Conservation (phyloP, 2,888 invertebrate genomes). For the Oligia fasciuncula region DNA sequence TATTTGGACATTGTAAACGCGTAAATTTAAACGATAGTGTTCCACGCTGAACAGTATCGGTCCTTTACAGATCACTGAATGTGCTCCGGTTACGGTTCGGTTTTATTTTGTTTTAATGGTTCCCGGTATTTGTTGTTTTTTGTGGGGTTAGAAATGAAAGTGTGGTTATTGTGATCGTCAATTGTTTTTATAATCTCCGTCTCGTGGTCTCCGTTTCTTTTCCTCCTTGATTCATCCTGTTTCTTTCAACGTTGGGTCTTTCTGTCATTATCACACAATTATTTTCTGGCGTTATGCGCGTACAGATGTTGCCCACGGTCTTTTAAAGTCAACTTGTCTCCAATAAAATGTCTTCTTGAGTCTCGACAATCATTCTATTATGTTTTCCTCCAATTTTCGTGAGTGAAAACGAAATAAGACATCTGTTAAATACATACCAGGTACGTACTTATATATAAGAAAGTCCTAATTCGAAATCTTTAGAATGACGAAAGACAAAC, state of each 20-base stretch:
- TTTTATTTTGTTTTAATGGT: conserved; percentile 55
- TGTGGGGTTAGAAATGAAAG: neutral
- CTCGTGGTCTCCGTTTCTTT: neutral
- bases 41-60: conserved; percentile 60
- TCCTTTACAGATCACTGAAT: conserved; percentile 65
- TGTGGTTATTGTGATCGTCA: neutral
- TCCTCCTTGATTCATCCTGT: neutral
- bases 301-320: neutral
- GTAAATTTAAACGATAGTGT: conserved; percentile 59
- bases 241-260: neutral
- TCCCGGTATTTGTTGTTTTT: conserved; percentile 5
- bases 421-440: neutral
- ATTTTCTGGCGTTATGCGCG: neutral
- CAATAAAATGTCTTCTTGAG: neutral
- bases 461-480: too few species aligned
- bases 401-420: neutral
- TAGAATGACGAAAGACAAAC: neutral
- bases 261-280: neutral
- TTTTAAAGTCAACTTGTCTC: neutral
- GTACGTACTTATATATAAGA: neutral
- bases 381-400: neutral
- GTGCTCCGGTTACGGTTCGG: conserved; percentile 44
- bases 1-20: conserved; percentile 44
- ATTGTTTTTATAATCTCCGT: too few species aligned
- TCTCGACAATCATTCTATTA: neutral